Conservation (phyloP, 2,797 vertebrate genomes). For the Toxotes lorentzi region DNA sequence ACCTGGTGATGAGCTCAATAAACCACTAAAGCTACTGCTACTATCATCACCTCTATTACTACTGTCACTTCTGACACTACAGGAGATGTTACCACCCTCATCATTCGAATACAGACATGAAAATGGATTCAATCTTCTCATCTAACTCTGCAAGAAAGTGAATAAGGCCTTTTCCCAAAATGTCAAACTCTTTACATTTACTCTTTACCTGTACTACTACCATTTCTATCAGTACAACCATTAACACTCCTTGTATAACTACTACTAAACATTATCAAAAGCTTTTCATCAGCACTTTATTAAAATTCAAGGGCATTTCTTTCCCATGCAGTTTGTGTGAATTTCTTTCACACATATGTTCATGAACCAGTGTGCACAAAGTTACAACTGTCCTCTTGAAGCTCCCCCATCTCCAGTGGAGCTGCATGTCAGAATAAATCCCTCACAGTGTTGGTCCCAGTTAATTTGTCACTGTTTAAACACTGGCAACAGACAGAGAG, state of each 20-base stretch:
- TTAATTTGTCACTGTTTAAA: slow-evolving; percentile 67
- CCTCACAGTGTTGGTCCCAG: slow-evolving; percentile 24
- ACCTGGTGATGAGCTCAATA: not conserved
- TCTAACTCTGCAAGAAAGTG: not conserved
- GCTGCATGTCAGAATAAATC: slow-evolving; percentile 32
- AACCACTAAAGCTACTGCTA: not conserved
- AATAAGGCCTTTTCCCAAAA: not conserved
- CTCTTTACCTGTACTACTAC: not conserved
- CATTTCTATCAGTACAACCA: not conserved
- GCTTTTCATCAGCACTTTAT: not conserved
- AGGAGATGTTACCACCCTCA: not conserved
- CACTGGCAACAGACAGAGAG: slow-evolving; percentile 32
- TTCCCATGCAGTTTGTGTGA: too few relatives aligned
- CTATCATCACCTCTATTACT: not conserved
- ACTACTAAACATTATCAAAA: not conserved
- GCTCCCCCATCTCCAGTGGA: not conserved
- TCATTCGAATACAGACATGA: not conserved
- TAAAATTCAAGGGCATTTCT: not conserved
- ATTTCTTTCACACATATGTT: not conserved
- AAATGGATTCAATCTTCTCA: not conserved
- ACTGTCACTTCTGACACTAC: not conserved
- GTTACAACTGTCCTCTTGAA: not conserved
- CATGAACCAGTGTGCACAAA: not conserved
- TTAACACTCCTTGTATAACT: too few relatives aligned
- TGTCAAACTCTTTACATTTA: not conserved